Evolutionary conservation across 2,797 vertebrate species (phyloP), one percentile per base, ranked within the genome.

Genomic region (Gastrophryne carolinensis): DNA sequence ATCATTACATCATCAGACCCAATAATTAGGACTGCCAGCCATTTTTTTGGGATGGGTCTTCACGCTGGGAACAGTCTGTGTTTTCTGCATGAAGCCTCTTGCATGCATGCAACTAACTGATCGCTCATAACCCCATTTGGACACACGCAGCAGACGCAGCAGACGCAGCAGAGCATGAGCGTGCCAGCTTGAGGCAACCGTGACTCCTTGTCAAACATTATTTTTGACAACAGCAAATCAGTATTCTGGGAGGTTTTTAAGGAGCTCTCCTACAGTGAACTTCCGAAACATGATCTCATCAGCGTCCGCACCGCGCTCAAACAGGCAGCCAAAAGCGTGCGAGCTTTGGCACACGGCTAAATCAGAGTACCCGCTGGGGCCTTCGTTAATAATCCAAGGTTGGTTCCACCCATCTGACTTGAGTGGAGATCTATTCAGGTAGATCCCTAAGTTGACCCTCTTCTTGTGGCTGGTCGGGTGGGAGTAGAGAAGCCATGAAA

Each of bases 341-440:
- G 72, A 79, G 50, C 90, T 87, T 39, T 86, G 88, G 13, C 90
- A 85, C 54, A 81, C 88, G 0, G 92, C 90, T 83, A 99, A 86
- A 87, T 99, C 95, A 0, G 97, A 98, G 78, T 99, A 98, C 0
- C 93, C 95, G 0, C 92, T 92, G 10, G 96, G 95, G 0, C 97
- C 97, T 0, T 19, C 8, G 68, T 91, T 82, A 80, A 98, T 83
- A 79, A 98, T 81, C 91, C 90, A 91, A 0, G 94, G 96, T 0
- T 0, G 53, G 61, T 84, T 72, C 97, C 97, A 98, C 0, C 73
- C 80, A 0, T 75, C 81, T 0, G 50, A 73, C 5, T 89, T 86
- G 79, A 92, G 77, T 0, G 96, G 96, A 5, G 84, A 85, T 0
- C 83, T 85, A 83, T 96, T 99, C 47, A 97, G 67, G 7, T 96